A percentile compares a stretch with the other conserved stretches of the same genome.
Evolutionary conservation across 2,113 vertebrate species (phyloP).

Genomic region (human (Homo sapiens)): GRCh38 chr3:109059001-109059500

Average conservation of each 20-base stretch:
- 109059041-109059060: constrained; percentile 24
- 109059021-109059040: constrained; percentile 8
- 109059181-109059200: not conserved
- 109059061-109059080: constrained; percentile 7
- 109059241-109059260: not conserved
- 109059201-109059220: not conserved
- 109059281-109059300: not conserved
- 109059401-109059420: not conserved
- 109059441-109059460: not conserved
- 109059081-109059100: constrained; percentile 21
- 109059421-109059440: not conserved
- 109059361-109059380: not conserved
- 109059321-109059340: not conserved
- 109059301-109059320: not conserved
- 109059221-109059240: not conserved
- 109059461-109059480: not conserved
- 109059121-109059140: not conserved
- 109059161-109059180: not conserved
- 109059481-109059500: not conserved
- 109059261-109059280: not conserved
- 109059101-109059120: constrained; percentile 9
- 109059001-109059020: constrained; percentile 3
- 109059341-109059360: not conserved
- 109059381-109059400: constrained; percentile 8
- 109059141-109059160: not conserved